phyloP scores from a whole-genome alignment of 2,888 invertebrate species.

The Hyalella azteca region DNA sequence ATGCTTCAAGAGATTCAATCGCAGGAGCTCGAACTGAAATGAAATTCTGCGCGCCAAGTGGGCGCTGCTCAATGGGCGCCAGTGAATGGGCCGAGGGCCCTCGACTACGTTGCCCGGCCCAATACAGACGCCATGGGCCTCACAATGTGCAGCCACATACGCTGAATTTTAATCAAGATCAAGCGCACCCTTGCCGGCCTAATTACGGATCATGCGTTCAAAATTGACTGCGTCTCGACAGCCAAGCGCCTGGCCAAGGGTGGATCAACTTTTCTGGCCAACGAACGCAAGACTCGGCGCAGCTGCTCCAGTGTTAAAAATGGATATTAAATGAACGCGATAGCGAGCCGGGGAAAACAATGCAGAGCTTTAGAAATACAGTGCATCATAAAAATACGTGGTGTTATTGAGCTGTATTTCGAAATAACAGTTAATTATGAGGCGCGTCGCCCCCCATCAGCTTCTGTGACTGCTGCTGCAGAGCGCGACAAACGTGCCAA shows the following conservation, averaged over 20 bases:
- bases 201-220: not conserved
- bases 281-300: no score
- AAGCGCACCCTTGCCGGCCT: not conserved
- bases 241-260: not conserved
- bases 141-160: no score
- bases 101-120: not conserved
- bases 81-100: not conserved
- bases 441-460: no score
- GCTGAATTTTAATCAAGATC: conserved; percentile 6
- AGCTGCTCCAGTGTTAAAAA: no score
- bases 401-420: no score
- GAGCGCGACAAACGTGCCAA: no score
- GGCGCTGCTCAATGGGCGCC: not conserved
- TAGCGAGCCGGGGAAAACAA: no score
- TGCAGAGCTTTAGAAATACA: no score
- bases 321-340: no score
- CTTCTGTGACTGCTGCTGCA: no score
- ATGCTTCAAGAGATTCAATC: not conserved
- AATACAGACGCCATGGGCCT: not conserved
- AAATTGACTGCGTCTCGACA: not conserved
- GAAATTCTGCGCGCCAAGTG: not conserved
- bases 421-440: no score
- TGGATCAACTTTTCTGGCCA: not conserved
- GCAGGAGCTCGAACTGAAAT: not conserved
- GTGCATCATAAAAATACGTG: no score